These are phyloP conservation scores for Mareca penelope DNA, from an alignment of 2,797 vertebrate species.

Conservation along the genomic window DNA sequence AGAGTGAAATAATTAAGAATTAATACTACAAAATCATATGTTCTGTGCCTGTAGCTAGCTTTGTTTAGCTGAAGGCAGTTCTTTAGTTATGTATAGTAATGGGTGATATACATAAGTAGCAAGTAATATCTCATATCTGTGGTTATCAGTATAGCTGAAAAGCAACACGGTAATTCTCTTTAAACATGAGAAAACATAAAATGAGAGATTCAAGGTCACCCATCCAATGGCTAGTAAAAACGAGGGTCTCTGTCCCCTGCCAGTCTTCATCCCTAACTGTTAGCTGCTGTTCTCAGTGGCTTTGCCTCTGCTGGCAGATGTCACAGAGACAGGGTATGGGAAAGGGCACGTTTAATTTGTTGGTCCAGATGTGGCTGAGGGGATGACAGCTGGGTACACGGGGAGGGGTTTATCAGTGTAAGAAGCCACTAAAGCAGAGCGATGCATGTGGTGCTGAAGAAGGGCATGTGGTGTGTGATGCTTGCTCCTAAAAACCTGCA, in stretches of 20 bases:
- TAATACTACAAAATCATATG: constrained; percentile 36
- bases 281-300: background rate
- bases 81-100: background rate
- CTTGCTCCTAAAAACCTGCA: background rate
- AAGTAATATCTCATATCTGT: background rate
- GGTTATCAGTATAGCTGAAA: background rate
- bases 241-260: background rate
- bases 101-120: background rate
- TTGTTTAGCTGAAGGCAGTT: constrained; percentile 17
- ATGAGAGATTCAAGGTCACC: background rate
- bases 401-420: background rate
- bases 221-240: background rate
- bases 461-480: background rate
- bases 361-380: background rate
- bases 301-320: background rate
- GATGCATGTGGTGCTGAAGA: constrained; percentile 8
- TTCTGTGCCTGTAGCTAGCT: background rate
- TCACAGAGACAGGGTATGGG: background rate
- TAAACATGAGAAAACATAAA: background rate
- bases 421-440: background rate
- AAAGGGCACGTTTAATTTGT: background rate
- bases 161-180: background rate
- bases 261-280: background rate
- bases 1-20: constrained; percentile 36
- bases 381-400: background rate